Conservation (phyloP, 2,888 invertebrate genomes). For the Tipula lateralis region DNA sequence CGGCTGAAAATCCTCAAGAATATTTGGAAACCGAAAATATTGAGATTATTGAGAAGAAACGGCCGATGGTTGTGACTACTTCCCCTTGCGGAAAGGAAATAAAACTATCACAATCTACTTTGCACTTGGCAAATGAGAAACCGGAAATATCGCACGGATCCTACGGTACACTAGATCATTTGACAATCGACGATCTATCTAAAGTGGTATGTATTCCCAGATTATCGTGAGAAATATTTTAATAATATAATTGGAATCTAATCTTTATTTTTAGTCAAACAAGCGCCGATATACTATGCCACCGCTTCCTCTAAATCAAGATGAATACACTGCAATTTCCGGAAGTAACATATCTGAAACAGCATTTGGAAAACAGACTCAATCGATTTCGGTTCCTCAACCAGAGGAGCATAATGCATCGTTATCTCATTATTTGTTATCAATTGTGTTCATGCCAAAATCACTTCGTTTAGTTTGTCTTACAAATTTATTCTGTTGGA, state of each 20-base stretch:
- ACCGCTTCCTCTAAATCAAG: conserved; percentile 32
- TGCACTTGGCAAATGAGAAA: conserved; percentile 30
- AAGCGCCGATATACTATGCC: conserved; percentile 30
- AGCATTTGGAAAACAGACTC: conserved; percentile 35
- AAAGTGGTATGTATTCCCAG: background rate
- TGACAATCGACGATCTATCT: conserved; percentile 34
- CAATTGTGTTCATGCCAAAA: conserved; percentile 87
- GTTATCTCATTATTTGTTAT: conserved; percentile 74
- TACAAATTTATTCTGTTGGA: conserved; percentile 96
- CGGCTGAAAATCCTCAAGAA: background rate
- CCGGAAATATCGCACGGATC: conserved; percentile 45
- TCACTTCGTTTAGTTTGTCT: conserved; percentile 81
- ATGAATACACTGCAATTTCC: conserved; percentile 37
- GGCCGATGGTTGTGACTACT: background rate
- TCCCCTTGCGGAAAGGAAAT: background rate
- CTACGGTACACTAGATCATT: conserved; percentile 53
- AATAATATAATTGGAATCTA: background rate
- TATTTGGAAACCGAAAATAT: background rate
- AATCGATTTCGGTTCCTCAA: conserved; percentile 26
- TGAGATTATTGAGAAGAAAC: conserved; percentile 27
- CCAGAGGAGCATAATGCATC: conserved; percentile 45
- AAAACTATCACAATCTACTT: background rate
- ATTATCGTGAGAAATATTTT: too few species aligned
- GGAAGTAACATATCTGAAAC: conserved; percentile 39
- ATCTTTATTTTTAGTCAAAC: background rate